Conservation (phyloP, 2,113 vertebrate species). For the Rhadina sibilatrix region DNA sequence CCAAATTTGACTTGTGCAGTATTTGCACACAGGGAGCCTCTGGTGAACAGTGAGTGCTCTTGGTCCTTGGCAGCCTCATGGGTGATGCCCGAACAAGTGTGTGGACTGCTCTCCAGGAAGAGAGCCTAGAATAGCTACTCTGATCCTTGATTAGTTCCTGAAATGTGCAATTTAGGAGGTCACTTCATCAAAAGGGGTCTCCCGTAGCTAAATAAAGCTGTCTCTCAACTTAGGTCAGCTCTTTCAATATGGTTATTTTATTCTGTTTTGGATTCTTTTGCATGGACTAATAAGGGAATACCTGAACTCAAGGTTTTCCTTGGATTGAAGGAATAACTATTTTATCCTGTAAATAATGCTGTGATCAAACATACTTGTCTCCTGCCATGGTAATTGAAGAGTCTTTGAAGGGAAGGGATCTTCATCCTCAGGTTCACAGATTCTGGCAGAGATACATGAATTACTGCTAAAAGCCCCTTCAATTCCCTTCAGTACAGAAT, state of each 20-base stretch:
- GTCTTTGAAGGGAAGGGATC: neutral
- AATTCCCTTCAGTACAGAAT: neutral
- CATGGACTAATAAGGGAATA: neutral
- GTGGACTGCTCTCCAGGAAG: neutral
- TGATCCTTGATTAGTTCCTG: conserved; percentile 2
- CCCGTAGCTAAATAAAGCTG: neutral
- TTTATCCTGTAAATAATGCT: neutral
- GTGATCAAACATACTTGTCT: neutral
- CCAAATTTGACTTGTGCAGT: neutral
- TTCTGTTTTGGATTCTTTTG: neutral
- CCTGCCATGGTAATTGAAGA: neutral
- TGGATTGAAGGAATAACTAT: neutral
- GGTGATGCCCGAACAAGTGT: neutral
- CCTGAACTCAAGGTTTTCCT: neutral
- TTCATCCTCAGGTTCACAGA: neutral
- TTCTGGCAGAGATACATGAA: neutral
- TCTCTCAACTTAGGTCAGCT: neutral
- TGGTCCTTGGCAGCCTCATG: neutral
- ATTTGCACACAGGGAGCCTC: neutral
- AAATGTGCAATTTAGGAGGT: neutral
- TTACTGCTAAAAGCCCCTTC: neutral
- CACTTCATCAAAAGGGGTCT: neutral
- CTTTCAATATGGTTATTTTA: neutral
- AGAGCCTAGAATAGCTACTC: neutral
- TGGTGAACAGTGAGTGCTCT: neutral